These are phyloP conservation scores for Ametastegia equiseti DNA, from an alignment of 2,888 invertebrate genomes.

Conservation along the genomic window DNA sequence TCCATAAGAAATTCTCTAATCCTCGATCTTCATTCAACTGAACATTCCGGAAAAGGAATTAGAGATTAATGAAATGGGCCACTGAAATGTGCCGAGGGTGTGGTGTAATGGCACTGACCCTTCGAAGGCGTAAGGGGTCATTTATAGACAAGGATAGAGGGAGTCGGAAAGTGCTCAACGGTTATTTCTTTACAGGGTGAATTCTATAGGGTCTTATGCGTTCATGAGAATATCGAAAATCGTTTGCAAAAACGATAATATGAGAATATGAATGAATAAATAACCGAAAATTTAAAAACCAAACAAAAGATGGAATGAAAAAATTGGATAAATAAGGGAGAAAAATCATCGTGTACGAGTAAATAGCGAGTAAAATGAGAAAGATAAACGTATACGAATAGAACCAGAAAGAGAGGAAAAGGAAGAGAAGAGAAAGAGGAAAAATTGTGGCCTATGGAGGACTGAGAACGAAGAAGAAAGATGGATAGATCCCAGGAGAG, in stretches of 20 bases:
- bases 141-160: no score
- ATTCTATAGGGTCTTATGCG: no score
- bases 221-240: no score
- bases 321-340: no score
- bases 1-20: no score
- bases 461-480: constrained; percentile 52
- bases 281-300: neutral
- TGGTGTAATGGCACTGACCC: no score
- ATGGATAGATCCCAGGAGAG: constrained; percentile 68
- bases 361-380: constrained; percentile 32
- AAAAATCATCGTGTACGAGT: constrained; percentile 53
- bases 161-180: no score
- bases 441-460: constrained; percentile 52
- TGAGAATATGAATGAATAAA: neutral
- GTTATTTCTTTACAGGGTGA: no score
- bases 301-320: constrained; percentile 45
- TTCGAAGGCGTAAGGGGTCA: no score
- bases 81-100: neutral
- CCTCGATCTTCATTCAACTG: constrained; percentile 61
- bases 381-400: constrained; percentile 29
- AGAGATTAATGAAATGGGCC: constrained; percentile 4
- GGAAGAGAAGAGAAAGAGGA: constrained; percentile 48
- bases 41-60: neutral
- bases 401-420: constrained; percentile 14
- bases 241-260: neutral